Percentiles rank a stretch among this genome's conserved stretches.
phyloP scores from a whole-genome alignment of 2,888 invertebrate genomes.

The Phragmatobia fuliginosa region DNA sequence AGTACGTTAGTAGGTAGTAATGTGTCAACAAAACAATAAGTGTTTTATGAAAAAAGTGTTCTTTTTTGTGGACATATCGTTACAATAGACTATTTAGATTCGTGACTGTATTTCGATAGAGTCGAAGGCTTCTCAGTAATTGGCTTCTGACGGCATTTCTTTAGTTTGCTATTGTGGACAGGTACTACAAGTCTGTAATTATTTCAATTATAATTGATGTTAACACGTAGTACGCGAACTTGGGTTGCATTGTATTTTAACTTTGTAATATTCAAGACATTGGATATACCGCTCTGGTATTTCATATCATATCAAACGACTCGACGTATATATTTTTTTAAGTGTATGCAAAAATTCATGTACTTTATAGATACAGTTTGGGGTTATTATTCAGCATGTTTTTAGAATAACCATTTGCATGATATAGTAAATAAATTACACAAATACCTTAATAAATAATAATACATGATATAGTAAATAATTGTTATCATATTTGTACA shows the following conservation, averaged over 20 bases:
- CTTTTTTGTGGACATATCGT: not conserved
- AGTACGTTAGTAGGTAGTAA: not conserved
- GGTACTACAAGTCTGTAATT: not conserved
- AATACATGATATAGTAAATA: too few relatives aligned
- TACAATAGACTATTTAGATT: not conserved
- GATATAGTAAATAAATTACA: too few relatives aligned
- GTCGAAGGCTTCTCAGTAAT: not conserved
- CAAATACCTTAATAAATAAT: too few relatives aligned
- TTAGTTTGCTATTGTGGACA: not conserved
- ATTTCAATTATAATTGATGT: not conserved
- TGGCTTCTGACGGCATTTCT: not conserved
- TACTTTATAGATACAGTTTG: too few relatives aligned
- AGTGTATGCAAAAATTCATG: too few relatives aligned
- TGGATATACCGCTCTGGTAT: not conserved
- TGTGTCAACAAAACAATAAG: too few relatives aligned
- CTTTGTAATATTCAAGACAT: not conserved
- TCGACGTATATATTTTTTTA: too few relatives aligned
- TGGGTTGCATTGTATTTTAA: not conserved
- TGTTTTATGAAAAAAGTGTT: not conserved
- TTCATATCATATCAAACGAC: too few relatives aligned
- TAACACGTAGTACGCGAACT: not conserved
- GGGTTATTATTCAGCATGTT: too few relatives aligned
- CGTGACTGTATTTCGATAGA: not conserved
- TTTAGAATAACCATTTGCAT: too few relatives aligned
- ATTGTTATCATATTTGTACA: too few relatives aligned